Evolutionary conservation across 2,888 invertebrate genomes (phyloP), one percentile per base, ranked within the genome.

Genomic region (Callimorpha dominula): DNA sequence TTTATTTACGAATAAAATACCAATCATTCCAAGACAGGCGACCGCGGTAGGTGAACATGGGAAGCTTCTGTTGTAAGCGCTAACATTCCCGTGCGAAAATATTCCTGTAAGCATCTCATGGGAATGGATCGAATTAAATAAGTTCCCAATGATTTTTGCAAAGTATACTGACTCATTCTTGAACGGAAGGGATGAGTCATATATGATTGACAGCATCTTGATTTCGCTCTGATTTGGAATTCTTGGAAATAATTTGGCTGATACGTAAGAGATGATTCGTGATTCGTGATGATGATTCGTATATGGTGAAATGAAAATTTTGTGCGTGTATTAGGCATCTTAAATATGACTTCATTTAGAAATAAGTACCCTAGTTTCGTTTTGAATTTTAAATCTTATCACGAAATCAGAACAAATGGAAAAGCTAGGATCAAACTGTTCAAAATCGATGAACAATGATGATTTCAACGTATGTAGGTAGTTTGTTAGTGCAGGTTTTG

Each of bases 101-200:
- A 91, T 89, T 81, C 87, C 88, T 86, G 83, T 83, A 87, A 86
- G 84, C 86, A 83, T 84, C 81, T 85, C 92, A 90, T 93, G 94
- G 92, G 94, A 94, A 93, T 91, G 86, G 81, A 85, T 86, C 93
- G 89, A 92, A 93, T 94, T 93, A 94, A 88, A 81, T 82, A 82
- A 79, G 83, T 84, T 81, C 78, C 71, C 68, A 62, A 67, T 67
- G 71, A 78, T 76, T 76, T 72, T 66, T 70, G 60, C 66, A 71
- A 66, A 73, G 78, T 70, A 80, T 84, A 69, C 52, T 75, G 75
- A 78, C 49, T 78, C 75, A 78, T 73, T 68, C 63, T 64, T 62
- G 67, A 66, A 62, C 67, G 20, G 74, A 71, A 72, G 66, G 68
- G 74, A 75, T 83, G 80, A 80, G 63, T 81, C 85, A 84, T 77